Evolutionary conservation across 2,888 invertebrate genomes (phyloP).

Genomic region (Liopterus haemorrhoidalis): DNA sequence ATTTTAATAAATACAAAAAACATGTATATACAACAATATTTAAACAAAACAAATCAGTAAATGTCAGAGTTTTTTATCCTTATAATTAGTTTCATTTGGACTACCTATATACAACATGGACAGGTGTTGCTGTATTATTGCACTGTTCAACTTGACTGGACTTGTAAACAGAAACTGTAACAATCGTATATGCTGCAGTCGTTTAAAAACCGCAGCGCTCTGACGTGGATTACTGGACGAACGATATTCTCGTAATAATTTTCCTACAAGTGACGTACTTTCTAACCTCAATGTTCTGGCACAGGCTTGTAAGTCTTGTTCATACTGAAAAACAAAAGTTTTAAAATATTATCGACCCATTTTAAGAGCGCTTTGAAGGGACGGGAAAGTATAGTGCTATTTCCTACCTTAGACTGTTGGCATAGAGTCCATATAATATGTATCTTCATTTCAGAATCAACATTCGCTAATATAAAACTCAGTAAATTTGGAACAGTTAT

Average conservation of each 20-base stretch:
- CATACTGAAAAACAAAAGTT: slow-evolving; percentile 36
- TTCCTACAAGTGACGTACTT: slow-evolving; percentile 48
- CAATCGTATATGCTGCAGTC: slow-evolving; percentile 39
- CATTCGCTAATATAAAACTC: slow-evolving; percentile 66
- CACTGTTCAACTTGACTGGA: slow-evolving; percentile 19
- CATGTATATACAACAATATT: too few species aligned
- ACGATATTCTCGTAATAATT: slow-evolving; percentile 53
- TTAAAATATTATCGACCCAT: too few species aligned
- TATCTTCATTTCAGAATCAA: slow-evolving; percentile 51
- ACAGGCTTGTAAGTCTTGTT: slow-evolving; percentile 46
- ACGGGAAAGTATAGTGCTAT: too few species aligned
- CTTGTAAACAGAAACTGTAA: slow-evolving; percentile 42
- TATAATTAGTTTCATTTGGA: too few species aligned
- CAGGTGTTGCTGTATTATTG: too few species aligned
- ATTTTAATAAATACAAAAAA: too few species aligned
- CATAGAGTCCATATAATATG: slow-evolving; percentile 54
- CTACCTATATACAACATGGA: too few species aligned
- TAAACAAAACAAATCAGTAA: too few species aligned
- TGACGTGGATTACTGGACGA: slow-evolving; percentile 35
- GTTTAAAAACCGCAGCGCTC: slow-evolving; percentile 35
- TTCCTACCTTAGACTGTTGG: slow-evolving; percentile 48
- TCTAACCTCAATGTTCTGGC: slow-evolving; percentile 50
- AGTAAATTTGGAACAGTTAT: slow-evolving; percentile 61
- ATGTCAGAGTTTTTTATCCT: too few species aligned
- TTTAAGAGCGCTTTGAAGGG: too few species aligned